A percentile compares a stretch with the other conserved stretches of the same genome.
Conservation (phyloP, 2,113 vertebrate genomes). For the Pseudois nayaur region DNA sequence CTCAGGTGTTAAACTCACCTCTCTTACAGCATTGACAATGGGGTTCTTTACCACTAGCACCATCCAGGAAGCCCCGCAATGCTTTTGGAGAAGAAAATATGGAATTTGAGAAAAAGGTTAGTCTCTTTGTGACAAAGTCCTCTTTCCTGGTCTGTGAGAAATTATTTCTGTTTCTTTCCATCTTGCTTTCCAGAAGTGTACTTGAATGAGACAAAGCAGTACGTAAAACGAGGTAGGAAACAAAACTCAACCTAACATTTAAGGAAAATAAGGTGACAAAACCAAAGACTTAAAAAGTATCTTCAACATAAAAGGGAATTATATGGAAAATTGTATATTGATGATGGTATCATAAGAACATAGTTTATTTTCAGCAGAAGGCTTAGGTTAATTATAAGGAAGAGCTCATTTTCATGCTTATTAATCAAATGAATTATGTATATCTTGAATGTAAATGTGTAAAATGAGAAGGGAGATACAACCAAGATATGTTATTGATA, state of each 20-base stretch:
- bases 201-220: not conserved
- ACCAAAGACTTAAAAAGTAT: not conserved
- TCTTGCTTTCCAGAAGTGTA: not conserved
- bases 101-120: not conserved
- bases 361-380: not conserved
- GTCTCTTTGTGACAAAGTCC: not conserved
- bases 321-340: not conserved
- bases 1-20: not conserved
- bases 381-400: not conserved
- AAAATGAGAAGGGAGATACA: not conserved
- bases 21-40: not conserved
- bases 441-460: not conserved
- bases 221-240: not conserved
- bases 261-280: not conserved
- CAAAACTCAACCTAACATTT: not conserved
- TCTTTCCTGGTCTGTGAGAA: not conserved
- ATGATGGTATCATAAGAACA: not conserved
- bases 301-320: not conserved
- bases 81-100: not conserved
- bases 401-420: not conserved
- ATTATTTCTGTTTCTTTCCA: not conserved
- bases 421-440: not conserved
- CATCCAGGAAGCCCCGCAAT: not conserved
- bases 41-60: not conserved
- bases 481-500: not conserved